Evolutionary conservation across 1,140 invertebrate species (phyloP), one percentile per base, ranked within the genome.

Genomic region (Diachasma alloeum): DNA sequence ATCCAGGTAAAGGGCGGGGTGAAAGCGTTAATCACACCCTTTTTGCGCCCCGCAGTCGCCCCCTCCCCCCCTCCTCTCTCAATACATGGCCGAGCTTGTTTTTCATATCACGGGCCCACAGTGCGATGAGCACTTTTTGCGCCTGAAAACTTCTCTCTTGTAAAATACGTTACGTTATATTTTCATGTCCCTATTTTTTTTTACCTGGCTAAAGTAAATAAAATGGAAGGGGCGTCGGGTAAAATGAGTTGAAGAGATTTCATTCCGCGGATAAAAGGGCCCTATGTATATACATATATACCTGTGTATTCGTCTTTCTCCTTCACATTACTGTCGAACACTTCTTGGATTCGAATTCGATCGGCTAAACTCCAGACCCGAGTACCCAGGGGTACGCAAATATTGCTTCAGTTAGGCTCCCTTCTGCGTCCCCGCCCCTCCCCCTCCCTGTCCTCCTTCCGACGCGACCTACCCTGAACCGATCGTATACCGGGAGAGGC

Each of bases 281-380:
- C 24, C 24, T 19, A 26, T 59, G 17, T 59, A 22, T 22, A 59
- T 59, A 46, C 19, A 59, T 63, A 63, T 63, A 63, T 26, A 63
- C 15, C 10, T 24, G 59, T 26, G 26, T 26, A 63, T 24, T 26
- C 22, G 59, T 63, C 24, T 63, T 63, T 63, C 59, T 31, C 26
- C 22, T 63, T 63, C 59, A 63, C 59, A 24, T 26, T 63, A 63
- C 59, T 63, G 24, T 63, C 19, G 59, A 63, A 63, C 15, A 63
- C 59, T 63, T 31, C 56, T 74, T 74, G 48, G 31, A 77, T 77
- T 73, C 22, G 44, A 56, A 77, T 77, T 77, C 76, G 76, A 77
- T 77, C 71, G 59, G 67, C 24, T 77, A 67, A 66, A 77, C 42
- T 68, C 48, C 22, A 53, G n/a, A 19, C 63, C 56, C 22, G 66